phyloP scores from a whole-genome alignment of 2,797 vertebrate genomes.

The Manis pentadactyla region DNA sequence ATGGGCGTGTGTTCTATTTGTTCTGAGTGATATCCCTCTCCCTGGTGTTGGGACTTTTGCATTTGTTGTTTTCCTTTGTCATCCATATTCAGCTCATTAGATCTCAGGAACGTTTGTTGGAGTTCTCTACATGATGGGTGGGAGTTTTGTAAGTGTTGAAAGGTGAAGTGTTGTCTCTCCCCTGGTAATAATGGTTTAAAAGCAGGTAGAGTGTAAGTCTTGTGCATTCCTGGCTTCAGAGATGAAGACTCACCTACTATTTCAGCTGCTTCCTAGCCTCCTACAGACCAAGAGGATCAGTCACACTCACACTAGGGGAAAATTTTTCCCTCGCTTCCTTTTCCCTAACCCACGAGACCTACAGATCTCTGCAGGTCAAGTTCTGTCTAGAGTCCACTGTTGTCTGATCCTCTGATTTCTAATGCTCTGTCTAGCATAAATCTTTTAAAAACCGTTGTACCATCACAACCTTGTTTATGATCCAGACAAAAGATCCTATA shows the following conservation, averaged over 20 bases:
- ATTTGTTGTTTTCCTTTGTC: conserved; percentile 5
- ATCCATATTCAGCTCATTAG: background rate
- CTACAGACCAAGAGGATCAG: background rate
- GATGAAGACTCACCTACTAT: background rate
- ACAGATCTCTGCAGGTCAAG: background rate
- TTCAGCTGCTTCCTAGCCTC: background rate
- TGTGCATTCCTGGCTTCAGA: background rate
- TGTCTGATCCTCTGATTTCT: conserved; percentile 14
- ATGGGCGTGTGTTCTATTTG: background rate
- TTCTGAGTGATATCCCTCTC: background rate
- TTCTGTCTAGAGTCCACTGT: background rate
- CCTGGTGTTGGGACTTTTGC: background rate
- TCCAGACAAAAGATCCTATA: background rate
- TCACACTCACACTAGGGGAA: background rate
- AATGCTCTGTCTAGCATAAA: too few relatives aligned
- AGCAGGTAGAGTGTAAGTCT: background rate
- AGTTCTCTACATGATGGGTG: background rate
- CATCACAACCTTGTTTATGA: background rate
- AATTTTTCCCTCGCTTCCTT: background rate
- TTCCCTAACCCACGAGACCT: background rate
- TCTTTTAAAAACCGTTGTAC: background rate
- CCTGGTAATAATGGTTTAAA: background rate
- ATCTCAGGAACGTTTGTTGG: background rate
- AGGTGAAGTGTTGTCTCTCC: background rate
- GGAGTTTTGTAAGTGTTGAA: background rate